Evolutionary conservation across 2,113 vertebrate genomes (phyloP).

Genomic region (Cryptomyrus ogoouensis): DNA sequence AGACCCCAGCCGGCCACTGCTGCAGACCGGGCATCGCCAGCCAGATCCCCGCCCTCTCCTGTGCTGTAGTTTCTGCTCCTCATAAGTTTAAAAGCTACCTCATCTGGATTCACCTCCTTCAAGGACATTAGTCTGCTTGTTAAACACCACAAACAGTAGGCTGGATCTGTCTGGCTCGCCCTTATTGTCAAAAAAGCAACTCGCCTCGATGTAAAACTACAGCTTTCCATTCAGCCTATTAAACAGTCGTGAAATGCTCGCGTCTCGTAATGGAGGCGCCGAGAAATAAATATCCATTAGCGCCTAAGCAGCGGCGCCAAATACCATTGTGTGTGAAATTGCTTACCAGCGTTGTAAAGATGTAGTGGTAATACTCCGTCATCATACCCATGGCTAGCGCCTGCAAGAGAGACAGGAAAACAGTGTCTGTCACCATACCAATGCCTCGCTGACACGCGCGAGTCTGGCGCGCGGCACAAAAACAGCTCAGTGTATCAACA

Average conservation of each 20-base stretch:
- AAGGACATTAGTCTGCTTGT: neutral
- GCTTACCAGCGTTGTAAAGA: conserved; percentile 98
- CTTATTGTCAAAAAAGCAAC: neutral
- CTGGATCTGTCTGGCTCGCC: neutral
- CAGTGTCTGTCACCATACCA: conserved; percentile 7
- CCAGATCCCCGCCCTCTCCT: neutral
- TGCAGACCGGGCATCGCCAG: neutral
- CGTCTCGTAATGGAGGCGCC: neutral
- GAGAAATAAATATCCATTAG: conserved; percentile 20
- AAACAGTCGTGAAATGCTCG: neutral
- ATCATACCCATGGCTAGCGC: conserved; percentile 99
- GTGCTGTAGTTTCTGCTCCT: neutral
- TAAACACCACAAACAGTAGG: conserved; percentile 6
- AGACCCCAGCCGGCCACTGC: neutral
- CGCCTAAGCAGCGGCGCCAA: neutral
- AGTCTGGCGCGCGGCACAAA: neutral
- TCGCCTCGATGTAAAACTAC: neutral
- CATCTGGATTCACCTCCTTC: conserved; percentile 3
- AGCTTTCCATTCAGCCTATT: conserved; percentile 1
- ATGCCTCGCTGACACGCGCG: neutral
- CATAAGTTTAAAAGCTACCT: neutral
- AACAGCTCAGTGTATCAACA: neutral
- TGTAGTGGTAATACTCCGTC: conserved; percentile 99
- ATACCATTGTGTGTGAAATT: conserved; percentile 15
- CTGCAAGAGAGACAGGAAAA: conserved; percentile 52